These are phyloP conservation scores for Cremastinae sp. DNA, from an alignment of 2,888 invertebrate species.

Conservation along the genomic window DNA sequence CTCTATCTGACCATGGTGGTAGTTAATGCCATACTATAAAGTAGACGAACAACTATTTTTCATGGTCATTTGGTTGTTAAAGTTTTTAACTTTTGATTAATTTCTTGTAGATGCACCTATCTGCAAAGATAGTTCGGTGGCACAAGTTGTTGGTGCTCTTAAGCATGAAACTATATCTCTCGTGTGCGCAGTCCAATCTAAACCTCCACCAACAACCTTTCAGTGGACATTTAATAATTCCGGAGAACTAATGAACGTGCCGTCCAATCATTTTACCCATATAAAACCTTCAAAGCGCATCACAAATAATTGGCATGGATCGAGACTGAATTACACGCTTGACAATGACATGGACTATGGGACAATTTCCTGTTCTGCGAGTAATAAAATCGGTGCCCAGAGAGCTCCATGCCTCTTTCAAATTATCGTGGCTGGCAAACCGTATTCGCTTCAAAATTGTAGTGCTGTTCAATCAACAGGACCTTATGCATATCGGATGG, in stretches of 20 bases:
- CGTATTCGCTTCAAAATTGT: slow-evolving; percentile 93
- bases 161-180: slow-evolving; percentile 93
- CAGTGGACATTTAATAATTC: slow-evolving; percentile 97
- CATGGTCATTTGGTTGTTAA: no score
- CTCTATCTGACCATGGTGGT: no score
- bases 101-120: slow-evolving; percentile 72
- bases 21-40: no score
- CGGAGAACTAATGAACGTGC: slow-evolving; percentile 90
- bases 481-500: slow-evolving; percentile 75
- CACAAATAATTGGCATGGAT: slow-evolving; percentile 83
- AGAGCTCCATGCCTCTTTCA: slow-evolving; percentile 93
- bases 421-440: slow-evolving; percentile 92
- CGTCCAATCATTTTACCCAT: slow-evolving; percentile 83
- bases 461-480: slow-evolving; percentile 83
- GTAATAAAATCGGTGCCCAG: slow-evolving; percentile 91
- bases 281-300: slow-evolving; percentile 72
- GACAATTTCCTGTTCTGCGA: slow-evolving; percentile 92
- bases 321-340: slow-evolving; percentile 91
- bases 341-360: slow-evolving; percentile 93
- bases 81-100: slow-evolving; percentile 38
- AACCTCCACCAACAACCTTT: slow-evolving; percentile 91
- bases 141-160: slow-evolving; percentile 90
- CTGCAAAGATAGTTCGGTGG: slow-evolving; percentile 84
- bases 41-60: no score
- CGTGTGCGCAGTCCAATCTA: slow-evolving; percentile 92